These are phyloP conservation scores for Lepidonotus clava DNA, from an alignment of 2,888 invertebrate species.

Conservation along the genomic window DNA sequence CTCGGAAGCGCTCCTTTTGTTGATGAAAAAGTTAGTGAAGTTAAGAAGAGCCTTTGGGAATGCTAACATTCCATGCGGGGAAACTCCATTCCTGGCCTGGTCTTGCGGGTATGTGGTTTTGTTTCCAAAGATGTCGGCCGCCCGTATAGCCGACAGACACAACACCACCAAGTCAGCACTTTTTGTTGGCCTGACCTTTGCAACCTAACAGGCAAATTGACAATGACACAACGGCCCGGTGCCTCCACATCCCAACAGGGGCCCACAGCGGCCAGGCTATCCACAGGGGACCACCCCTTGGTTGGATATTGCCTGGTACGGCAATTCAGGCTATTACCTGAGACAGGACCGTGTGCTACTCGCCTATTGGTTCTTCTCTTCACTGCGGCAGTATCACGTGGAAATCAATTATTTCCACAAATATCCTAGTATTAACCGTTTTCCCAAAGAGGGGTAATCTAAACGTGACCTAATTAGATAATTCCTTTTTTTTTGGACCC, in stretches of 20 bases:
- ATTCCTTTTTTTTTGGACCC: no score
- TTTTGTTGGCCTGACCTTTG: slow-evolving; percentile 19
- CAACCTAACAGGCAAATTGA: not conserved
- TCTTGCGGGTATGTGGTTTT: not conserved
- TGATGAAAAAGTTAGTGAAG: no score
- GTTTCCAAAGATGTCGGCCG: not conserved
- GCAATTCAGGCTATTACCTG: not conserved
- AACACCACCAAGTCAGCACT: slow-evolving; percentile 8
- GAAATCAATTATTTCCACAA: no score
- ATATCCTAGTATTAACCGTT: no score
- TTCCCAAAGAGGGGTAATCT: no score
- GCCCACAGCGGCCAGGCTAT: not conserved
- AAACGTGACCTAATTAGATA: no score
- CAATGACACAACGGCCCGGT: not conserved
- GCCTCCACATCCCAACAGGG: not conserved
- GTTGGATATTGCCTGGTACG: not conserved
- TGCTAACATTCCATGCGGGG: no score
- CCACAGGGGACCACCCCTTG: not conserved
- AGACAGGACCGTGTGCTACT: not conserved
- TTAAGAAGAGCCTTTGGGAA: no score
- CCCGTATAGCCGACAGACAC: not conserved
- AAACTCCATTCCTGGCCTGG: no score
- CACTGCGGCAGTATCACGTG: no score
- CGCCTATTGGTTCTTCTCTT: not conserved
- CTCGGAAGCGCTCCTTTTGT: no score